These are phyloP conservation scores for Sebastes cheni DNA, from an alignment of 2,797 vertebrate genomes.

Conservation along the genomic window DNA sequence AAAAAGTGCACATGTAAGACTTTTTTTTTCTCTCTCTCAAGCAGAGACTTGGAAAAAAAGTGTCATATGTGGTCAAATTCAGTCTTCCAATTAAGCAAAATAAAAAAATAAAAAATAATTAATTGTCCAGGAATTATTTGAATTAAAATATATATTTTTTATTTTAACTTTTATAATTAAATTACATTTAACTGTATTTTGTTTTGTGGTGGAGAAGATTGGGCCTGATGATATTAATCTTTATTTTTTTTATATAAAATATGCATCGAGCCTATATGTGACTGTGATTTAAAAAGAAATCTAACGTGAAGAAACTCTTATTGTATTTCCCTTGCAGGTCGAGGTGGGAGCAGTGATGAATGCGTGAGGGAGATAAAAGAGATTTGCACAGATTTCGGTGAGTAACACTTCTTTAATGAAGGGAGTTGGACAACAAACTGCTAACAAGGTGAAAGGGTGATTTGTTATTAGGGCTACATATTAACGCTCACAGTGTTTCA, in stretches of 20 bases:
- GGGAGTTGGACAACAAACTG: conserved; percentile 44
- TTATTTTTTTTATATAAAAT: background rate
- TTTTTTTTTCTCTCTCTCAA: conserved; percentile 66
- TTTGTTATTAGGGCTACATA: conserved; percentile 60
- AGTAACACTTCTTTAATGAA: conserved; percentile 75
- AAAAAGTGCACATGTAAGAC: conserved; percentile 83
- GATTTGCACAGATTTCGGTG: conserved; percentile 78
- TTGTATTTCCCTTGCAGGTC: conserved; percentile 74
- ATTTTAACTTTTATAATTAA: background rate
- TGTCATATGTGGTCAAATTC: background rate
- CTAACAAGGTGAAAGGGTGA: conserved; percentile 63
- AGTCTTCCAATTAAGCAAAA: background rate
- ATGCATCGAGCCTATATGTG: background rate
- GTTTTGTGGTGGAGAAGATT: background rate
- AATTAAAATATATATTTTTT: background rate
- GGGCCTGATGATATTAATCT: background rate
- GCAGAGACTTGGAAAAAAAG: background rate
- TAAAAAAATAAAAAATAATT: background rate
- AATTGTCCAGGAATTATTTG: background rate
- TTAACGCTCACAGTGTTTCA: conserved; percentile 58
- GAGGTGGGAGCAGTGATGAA: conserved; percentile 76
- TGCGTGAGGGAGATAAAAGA: conserved; percentile 75
- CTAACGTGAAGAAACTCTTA: background rate
- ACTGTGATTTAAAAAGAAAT: background rate
- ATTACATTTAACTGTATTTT: background rate